Percentiles rank a stretch among this genome's conserved stretches.
Conservation (phyloP, 2,113 vertebrate species). For the Halichoeres trimaculatus region DNA sequence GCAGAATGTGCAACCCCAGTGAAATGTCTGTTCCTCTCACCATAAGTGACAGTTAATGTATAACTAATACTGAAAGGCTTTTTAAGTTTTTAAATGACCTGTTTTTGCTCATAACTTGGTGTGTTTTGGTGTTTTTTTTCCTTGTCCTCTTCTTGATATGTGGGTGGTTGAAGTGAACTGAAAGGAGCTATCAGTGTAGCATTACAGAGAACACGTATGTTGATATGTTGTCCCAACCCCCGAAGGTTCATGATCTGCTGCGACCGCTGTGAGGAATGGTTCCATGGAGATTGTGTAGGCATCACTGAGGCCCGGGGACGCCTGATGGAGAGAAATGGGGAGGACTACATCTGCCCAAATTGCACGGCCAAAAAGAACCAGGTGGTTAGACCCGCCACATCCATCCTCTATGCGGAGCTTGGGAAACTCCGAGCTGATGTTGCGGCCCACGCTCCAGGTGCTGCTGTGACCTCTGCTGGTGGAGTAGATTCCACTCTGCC, state of each 20-base stretch:
- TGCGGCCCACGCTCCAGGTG: not conserved
- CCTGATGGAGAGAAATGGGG: conserved; percentile 94
- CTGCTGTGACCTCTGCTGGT: conserved; percentile 2
- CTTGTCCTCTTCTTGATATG: too few relatives aligned
- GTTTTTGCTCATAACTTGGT: too few relatives aligned
- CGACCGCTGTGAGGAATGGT: conserved; percentile 98
- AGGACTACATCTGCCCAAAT: conserved; percentile 98
- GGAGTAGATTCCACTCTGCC: conserved; percentile 53
- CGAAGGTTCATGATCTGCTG: conserved; percentile 99
- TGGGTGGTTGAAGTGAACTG: not conserved
- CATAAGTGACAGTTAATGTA: too few relatives aligned
- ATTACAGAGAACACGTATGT: not conserved
- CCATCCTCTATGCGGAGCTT: conserved; percentile 75
- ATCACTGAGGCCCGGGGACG: conserved; percentile 96
- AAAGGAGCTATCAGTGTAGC: not conserved
- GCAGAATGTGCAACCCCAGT: too few relatives aligned
- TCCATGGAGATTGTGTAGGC: conserved; percentile 97
- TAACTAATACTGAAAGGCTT: too few relatives aligned
- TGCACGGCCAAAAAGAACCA: conserved; percentile 91
- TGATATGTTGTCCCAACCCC: conserved; percentile 2
- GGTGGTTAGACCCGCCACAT: conserved; percentile 66
- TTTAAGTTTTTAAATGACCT: too few relatives aligned
- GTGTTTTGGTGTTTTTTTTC: too few relatives aligned
- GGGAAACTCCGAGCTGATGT: conserved; percentile 67
- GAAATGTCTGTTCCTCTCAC: too few relatives aligned